Percentiles rank a stretch among this genome's conserved stretches.
phyloP scores from a whole-genome alignment of 2,797 vertebrate genomes.

The Rhadinocentrus ornatus region DNA sequence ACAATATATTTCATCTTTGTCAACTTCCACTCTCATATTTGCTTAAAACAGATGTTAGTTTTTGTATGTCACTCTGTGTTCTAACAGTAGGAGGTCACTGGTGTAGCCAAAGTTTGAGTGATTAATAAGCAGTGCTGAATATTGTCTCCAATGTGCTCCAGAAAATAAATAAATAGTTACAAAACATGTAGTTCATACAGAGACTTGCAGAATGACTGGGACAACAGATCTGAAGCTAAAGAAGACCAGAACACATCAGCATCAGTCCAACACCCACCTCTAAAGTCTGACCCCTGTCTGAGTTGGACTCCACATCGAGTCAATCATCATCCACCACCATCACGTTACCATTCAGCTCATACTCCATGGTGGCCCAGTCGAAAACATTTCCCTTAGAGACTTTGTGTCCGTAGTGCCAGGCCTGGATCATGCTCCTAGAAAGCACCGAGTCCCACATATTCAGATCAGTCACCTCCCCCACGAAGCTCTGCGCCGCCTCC shows the following conservation, averaged over 20 bases:
- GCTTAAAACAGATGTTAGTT: not conserved
- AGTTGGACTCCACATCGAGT: slow-evolving; percentile 32
- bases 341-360: slow-evolving; percentile 75
- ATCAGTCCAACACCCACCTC: slow-evolving; percentile 37
- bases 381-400: slow-evolving; percentile 70
- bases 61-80: not conserved
- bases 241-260: slow-evolving; percentile 16
- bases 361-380: slow-evolving; percentile 77
- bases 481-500: slow-evolving; percentile 77
- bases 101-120: not conserved
- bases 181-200: not conserved
- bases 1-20: not conserved
- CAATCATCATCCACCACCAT: slow-evolving; percentile 83
- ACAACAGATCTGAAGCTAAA: slow-evolving; percentile 23
- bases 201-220: not conserved
- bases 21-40: not conserved
- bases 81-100: not conserved
- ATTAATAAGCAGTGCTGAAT: not conserved
- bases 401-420: slow-evolving; percentile 55
- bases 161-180: not conserved
- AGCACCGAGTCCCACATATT: slow-evolving; percentile 84
- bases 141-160: not conserved
- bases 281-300: slow-evolving; percentile 6
- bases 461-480: slow-evolving; percentile 82
- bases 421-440: slow-evolving; percentile 66